These are phyloP conservation scores for Lymantria dispar DNA, from an alignment of 2,888 invertebrate genomes.

Conservation along the genomic window DNA sequence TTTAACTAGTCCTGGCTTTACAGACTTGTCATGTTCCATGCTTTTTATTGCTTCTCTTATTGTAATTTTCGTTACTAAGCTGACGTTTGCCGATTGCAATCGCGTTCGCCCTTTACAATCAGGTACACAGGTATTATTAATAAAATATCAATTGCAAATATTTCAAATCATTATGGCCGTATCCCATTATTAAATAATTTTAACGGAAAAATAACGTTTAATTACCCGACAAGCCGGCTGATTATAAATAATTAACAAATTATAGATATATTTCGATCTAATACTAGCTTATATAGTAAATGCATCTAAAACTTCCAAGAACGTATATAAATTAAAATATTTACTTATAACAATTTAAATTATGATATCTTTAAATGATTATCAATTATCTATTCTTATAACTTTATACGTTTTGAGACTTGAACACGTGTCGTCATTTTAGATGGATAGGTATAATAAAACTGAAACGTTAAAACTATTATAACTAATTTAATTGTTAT, in stretches of 20 bases:
- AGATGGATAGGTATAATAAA: background rate
- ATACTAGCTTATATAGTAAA: constrained; percentile 27
- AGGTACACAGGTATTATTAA: constrained; percentile 33
- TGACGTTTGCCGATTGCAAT: too few species aligned
- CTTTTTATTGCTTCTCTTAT: too few species aligned
- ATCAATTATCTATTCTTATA: constrained; percentile 31
- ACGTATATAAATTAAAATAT: constrained; percentile 21
- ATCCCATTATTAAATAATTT: constrained; percentile 1
- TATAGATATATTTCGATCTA: constrained; percentile 9
- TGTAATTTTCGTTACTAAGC: too few species aligned
- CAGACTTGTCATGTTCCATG: too few species aligned
- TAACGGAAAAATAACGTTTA: background rate
- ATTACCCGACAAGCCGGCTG: too few species aligned
- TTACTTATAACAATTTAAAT: constrained; percentile 21
- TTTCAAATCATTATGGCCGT: constrained; percentile 26
- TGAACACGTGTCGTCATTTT: constrained; percentile 6
- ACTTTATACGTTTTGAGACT: constrained; percentile 10
- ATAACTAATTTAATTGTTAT: background rate
- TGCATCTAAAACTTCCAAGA: constrained; percentile 16
- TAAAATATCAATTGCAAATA: constrained; percentile 11
- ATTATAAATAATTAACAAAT: background rate
- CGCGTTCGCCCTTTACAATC: too few species aligned
- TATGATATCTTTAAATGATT: constrained; percentile 22
- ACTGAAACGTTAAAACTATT: background rate
- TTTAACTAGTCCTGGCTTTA: too few species aligned